Percentiles rank a stretch among this genome's conserved stretches.
phyloP scores from a whole-genome alignment of 2,113 vertebrate species.

The Acanthisitta chloris region DNA sequence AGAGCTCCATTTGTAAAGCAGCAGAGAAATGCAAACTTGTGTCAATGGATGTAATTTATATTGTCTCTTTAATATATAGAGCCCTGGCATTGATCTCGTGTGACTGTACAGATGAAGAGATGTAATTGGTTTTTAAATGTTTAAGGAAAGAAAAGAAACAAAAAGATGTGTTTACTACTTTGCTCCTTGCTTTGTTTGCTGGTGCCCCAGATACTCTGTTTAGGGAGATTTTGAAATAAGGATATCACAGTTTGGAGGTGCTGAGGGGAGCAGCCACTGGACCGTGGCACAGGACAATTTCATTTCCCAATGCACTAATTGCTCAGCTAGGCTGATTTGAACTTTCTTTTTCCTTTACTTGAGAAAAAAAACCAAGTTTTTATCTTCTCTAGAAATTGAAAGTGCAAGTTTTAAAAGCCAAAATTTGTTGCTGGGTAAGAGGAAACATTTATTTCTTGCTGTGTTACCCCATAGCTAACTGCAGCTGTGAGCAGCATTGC shows the following conservation, averaged over 20 bases:
- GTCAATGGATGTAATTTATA: conserved; percentile 81
- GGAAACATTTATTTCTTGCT: neutral
- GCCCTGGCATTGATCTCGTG: conserved; percentile 74
- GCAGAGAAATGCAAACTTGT: conserved; percentile 67
- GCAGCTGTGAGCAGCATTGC: neutral
- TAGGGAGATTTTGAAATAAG: conserved; percentile 67
- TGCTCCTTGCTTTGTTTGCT: conserved; percentile 53
- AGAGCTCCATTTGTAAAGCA: conserved; percentile 47
- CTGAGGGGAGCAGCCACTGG: neutral
- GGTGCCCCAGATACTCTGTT: conserved; percentile 51
- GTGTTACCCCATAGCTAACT: neutral
- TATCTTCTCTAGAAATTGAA: neutral
- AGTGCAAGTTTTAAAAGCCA: neutral
- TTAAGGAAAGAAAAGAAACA: conserved; percentile 51
- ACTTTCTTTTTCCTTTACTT: neutral
- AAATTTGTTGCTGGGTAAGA: neutral
- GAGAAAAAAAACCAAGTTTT: neutral
- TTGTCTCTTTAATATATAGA: conserved; percentile 81
- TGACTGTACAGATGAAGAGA: conserved; percentile 79
- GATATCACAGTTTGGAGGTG: conserved; percentile 24
- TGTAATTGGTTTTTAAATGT: conserved; percentile 76
- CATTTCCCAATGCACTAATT: neutral
- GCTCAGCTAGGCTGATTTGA: neutral
- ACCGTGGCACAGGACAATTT: neutral
- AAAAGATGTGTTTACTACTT: conserved; percentile 67